phyloP scores from a whole-genome alignment of 2,888 invertebrate genomes.

The Lumbricus terrestris region DNA sequence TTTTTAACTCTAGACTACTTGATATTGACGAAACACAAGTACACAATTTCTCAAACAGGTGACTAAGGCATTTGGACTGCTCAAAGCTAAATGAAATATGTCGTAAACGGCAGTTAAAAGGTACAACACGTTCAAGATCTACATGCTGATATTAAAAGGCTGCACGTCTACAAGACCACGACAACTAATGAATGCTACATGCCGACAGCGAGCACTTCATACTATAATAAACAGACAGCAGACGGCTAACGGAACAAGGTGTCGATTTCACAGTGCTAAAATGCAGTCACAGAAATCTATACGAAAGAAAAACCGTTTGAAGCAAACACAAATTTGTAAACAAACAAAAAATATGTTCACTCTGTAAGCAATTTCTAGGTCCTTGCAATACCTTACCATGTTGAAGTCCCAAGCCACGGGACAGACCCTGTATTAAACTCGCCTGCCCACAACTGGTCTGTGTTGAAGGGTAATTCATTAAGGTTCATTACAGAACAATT shows the following conservation, averaged over 20 bases:
- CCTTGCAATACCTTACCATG: background rate
- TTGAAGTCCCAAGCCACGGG: conserved; percentile 3
- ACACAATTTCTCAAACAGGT: background rate
- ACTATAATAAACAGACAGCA: background rate
- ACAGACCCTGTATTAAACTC: background rate
- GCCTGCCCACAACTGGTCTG: background rate
- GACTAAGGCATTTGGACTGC: background rate
- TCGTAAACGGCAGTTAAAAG: background rate
- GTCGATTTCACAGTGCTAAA: background rate
- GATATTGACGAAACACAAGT: background rate
- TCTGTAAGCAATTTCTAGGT: background rate
- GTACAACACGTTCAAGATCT: background rate
- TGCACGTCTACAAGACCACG: background rate
- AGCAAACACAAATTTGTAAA: background rate
- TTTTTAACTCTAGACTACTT: background rate
- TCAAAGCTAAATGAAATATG: background rate
- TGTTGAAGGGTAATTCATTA: background rate
- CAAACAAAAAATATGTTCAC: background rate
- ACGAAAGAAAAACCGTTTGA: background rate
- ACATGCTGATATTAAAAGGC: background rate
- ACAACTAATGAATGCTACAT: background rate
- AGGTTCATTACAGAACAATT: background rate
- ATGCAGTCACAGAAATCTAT: background rate
- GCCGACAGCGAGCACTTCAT: background rate
- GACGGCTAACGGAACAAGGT: background rate